Conservation (phyloP, 1,140 invertebrate genomes). For the Polypedilum vanderplanki region DNA sequence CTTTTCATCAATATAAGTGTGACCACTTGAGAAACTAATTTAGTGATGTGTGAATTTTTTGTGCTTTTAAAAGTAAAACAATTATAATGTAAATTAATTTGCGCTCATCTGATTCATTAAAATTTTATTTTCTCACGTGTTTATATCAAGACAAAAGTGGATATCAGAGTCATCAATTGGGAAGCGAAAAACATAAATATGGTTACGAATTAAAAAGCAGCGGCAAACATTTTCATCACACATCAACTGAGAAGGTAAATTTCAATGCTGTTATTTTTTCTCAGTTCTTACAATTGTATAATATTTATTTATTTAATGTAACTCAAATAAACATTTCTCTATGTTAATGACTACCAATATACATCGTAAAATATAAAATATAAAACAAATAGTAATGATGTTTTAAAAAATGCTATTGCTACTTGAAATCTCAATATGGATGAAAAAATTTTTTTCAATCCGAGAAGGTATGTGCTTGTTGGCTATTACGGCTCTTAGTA, state of each 20-base stretch:
- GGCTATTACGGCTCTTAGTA: too few relatives aligned
- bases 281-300: neutral
- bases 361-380: too few relatives aligned
- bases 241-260: slow-evolving; percentile 7
- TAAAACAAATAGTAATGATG: too few relatives aligned
- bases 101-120: neutral
- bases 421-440: neutral
- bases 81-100: too few relatives aligned
- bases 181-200: slow-evolving; percentile 9
- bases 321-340: neutral
- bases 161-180: neutral
- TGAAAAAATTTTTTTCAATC: too few relatives aligned
- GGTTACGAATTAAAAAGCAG: neutral
- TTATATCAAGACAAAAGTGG: neutral
- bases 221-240: slow-evolving; percentile 15
- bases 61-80: neutral
- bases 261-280: neutral
- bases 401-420: neutral
- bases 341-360: neutral
- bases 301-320: neutral
- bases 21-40: neutral
- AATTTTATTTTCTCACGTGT: neutral
- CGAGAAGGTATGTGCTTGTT: too few relatives aligned
- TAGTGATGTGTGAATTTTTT: neutral
- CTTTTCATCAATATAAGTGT: neutral